phyloP scores from a whole-genome alignment of 2,888 invertebrate species.

The Cerastis leucographa region DNA sequence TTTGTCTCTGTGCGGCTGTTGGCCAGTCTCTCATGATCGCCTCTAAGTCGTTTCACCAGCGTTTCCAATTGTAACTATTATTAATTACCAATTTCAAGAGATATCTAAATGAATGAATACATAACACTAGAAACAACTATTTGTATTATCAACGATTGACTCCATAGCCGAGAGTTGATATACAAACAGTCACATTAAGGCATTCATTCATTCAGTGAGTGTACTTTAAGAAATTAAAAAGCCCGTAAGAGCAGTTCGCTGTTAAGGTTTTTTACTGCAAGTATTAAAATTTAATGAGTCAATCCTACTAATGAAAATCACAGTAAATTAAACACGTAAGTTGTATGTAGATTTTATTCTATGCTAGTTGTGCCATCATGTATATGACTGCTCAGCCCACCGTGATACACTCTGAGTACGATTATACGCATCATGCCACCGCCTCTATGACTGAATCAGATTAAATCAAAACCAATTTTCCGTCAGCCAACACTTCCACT shows the following conservation, averaged over 20 bases:
- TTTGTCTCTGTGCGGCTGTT: neutral
- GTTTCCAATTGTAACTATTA: too few species aligned
- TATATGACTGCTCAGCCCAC: neutral
- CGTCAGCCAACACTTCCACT: slow-evolving; percentile 11
- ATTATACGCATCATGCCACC: neutral
- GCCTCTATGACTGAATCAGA: slow-evolving; percentile 2
- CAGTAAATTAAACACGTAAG: neutral
- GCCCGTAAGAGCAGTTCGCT: too few species aligned
- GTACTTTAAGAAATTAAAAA: neutral
- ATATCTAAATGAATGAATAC: too few species aligned
- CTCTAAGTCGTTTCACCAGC: neutral
- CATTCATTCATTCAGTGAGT: neutral
- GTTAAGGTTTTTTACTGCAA: too few species aligned
- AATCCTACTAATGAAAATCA: neutral
- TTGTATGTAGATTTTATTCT: neutral
- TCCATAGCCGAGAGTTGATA: too few species aligned
- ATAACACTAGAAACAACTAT: too few species aligned
- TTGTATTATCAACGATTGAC: too few species aligned
- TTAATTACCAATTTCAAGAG: too few species aligned
- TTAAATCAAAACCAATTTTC: slow-evolving; percentile 14
- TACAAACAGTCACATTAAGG: neutral
- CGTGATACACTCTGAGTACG: neutral
- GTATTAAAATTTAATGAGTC: neutral
- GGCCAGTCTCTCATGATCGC: neutral
- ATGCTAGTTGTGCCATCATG: neutral